Base-by-base conservation (phyloP, 2,797 vertebrate genomes). In the Benthosema pterotum region DNA sequence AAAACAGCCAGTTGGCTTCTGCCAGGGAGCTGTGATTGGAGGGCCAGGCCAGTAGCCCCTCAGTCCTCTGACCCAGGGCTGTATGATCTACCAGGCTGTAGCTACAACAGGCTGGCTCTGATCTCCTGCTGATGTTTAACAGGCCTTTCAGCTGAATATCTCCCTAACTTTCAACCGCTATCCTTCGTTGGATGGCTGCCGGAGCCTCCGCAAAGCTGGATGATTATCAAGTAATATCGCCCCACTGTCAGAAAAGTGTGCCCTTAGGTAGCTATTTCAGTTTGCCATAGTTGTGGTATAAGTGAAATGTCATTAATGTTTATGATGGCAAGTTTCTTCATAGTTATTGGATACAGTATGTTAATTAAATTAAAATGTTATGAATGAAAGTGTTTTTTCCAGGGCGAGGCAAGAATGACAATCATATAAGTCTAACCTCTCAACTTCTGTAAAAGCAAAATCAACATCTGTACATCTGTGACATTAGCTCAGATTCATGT, bases 1-100 rank as follows among this genome's bases (percentile, higher is more conserved):
- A 71, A 69, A 72, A 57, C 83, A 61, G 75, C 43, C 72, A 76
- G 45, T 65, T 81, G 84, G 80, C 84, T 32, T 1, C 49, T 6
- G 71, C 59, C 58, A 66, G 75, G 67, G 52, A 67, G 57, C 25
- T 0, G 59, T 13, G 52, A 62, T 22, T 45, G 47, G 47, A 67
- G 32, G 67, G 68, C 53, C 57, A 22, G 67, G 55, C 50, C 57
- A 22, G 45, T 55, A 11, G 4, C 56, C 28, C 82, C 69, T 77
- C 65, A 9, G 80, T 69, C 56, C 77, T 80, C 69, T 75, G 75
- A 78, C 84, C 76, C 42, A 1, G 3, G 61, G 51, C 63, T 49
- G 38, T 38, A 68, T 61, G 2, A 2, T 67, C 47, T 14, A 53
- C 56, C 48, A 3, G n/a, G 52, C 56, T 51, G 2, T n/a, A 17